A percentile compares a stretch with the other conserved stretches of the same genome.
These are phyloP conservation scores for Tinea trinotella DNA, from an alignment of 2,888 invertebrate genomes.

Conservation along the genomic window DNA sequence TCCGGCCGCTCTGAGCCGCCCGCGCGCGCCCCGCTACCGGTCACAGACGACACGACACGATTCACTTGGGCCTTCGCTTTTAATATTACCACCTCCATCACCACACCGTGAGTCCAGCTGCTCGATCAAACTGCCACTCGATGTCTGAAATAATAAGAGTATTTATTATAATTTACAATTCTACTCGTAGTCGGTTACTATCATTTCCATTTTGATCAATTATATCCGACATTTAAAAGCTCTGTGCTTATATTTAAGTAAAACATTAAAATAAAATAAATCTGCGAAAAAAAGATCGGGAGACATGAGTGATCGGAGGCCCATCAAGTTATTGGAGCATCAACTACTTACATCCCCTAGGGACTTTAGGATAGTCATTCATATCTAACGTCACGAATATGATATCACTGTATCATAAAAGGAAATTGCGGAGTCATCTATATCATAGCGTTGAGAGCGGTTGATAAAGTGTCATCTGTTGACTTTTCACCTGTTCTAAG, in stretches of 20 bases:
- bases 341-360: not conserved
- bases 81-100: conserved; percentile 76
- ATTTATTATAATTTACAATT: not conserved
- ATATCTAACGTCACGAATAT: conserved; percentile 13
- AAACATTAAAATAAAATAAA: not conserved
- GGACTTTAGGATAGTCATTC: conserved; percentile 8
- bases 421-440: not conserved
- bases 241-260: not conserved
- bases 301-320: conserved; percentile 7
- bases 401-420: not conserved
- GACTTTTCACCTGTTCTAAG: not conserved
- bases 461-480: not conserved
- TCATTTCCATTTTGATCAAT: not conserved
- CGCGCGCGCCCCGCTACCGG: conserved; percentile 30
- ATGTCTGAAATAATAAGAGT: conserved; percentile 1
- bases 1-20: conserved; percentile 29
- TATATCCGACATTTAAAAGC: not conserved
- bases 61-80: conserved; percentile 74
- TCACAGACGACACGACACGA: conserved; percentile 67
- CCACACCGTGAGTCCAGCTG: conserved; percentile 42
- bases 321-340: not conserved
- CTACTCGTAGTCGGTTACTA: not conserved
- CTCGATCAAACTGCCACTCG: not conserved
- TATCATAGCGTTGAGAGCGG: not conserved
- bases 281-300: not conserved